Percentiles rank a stretch among this genome's conserved stretches.
Evolutionary conservation across 2,888 invertebrate genomes (phyloP).

Genomic region (Drosophila mulleri): DNA sequence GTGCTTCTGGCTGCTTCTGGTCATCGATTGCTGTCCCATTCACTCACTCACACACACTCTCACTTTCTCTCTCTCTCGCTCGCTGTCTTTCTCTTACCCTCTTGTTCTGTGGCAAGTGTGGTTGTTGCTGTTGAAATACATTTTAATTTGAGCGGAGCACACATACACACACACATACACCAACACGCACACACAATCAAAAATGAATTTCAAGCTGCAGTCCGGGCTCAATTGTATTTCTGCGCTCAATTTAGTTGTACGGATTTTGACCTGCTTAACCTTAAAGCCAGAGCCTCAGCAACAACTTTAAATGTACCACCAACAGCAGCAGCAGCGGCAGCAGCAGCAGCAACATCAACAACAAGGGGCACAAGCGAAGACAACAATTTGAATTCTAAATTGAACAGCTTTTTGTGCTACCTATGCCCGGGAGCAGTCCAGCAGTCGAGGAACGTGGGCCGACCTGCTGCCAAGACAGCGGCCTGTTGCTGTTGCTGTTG

Average conservation of each 20-base stretch:
- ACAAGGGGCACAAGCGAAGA: constrained; percentile 68
- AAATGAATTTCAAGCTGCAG: constrained; percentile 57
- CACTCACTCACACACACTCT: not conserved
- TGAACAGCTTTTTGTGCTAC: constrained; percentile 82
- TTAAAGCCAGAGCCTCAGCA: constrained; percentile 63
- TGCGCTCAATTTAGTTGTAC: constrained; percentile 85
- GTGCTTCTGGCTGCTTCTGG: constrained; percentile 82
- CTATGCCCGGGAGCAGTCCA: constrained; percentile 76
- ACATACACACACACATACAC: constrained; percentile 29
- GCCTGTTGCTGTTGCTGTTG: constrained; percentile 41
- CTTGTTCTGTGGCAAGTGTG: constrained; percentile 29
- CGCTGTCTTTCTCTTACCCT: not conserved
- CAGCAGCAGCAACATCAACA: constrained; percentile 30
- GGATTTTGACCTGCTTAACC: constrained; percentile 84
- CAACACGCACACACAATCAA: constrained; percentile 23
- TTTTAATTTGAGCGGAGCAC: constrained; percentile 71
- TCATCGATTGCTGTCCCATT: constrained; percentile 50
- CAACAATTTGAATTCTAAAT: constrained; percentile 82
- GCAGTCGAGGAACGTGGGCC: constrained; percentile 71
- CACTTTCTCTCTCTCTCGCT: not conserved
- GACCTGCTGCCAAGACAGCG: constrained; percentile 75
- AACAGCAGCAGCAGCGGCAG: constrained; percentile 34
- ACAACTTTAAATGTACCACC: constrained; percentile 46
- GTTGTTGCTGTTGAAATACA: constrained; percentile 66
- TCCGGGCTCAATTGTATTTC: constrained; percentile 74